phyloP scores from a whole-genome alignment of 1,140 invertebrate genomes.

The Helicorthomorpha holstii region DNA sequence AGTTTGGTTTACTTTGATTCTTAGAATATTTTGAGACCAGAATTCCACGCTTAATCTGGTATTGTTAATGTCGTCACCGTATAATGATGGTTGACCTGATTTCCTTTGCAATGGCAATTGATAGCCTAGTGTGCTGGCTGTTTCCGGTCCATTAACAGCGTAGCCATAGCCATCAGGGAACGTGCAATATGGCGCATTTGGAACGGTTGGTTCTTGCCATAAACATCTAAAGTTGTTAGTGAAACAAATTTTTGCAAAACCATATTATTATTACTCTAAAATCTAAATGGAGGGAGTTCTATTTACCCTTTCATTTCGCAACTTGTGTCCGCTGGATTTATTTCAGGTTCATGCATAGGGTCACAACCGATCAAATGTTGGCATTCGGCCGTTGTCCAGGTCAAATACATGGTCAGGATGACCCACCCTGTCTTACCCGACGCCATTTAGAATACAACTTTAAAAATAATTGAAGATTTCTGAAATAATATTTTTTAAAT shows the following conservation, averaged over 20 bases:
- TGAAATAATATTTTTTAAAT: no score
- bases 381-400: background rate
- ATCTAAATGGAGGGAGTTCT: no score
- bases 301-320: background rate
- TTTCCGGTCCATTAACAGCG: slow-evolving; percentile 1
- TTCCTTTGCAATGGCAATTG: slow-evolving; percentile 4
- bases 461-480: no score
- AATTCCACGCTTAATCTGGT: slow-evolving; percentile 7
- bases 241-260: background rate
- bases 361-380: background rate
- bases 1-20: slow-evolving; percentile 6
- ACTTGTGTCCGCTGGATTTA: background rate
- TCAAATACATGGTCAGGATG: no score
- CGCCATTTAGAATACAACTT: no score
- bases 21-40: slow-evolving; percentile 6
- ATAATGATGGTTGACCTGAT: slow-evolving; percentile 6
- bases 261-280: background rate
- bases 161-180: slow-evolving; percentile 13
- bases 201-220: background rate
- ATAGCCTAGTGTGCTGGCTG: slow-evolving; percentile 6
- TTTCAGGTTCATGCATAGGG: background rate
- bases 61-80: slow-evolving; percentile 7
- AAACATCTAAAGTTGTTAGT: background rate
- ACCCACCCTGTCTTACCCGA: no score
- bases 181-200: slow-evolving; percentile 6